A percentile compares a stretch with the other conserved stretches of the same genome.
Evolutionary conservation across 2,888 invertebrate genomes (phyloP).

Genomic region (Drosophila percnosoma): DNA sequence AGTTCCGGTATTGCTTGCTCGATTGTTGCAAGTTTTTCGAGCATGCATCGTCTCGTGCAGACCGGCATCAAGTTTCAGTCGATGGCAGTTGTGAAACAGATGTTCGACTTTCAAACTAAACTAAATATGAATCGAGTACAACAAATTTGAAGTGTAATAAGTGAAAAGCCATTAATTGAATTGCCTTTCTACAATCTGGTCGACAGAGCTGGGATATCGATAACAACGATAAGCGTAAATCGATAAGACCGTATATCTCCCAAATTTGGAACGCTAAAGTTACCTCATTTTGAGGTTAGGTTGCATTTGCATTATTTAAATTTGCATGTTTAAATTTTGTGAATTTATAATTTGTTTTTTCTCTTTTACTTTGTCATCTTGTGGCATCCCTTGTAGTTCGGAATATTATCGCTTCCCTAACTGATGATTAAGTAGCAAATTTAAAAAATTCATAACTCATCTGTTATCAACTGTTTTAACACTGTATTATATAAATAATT

Average conservation of each 20-base stretch:
- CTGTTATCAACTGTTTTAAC: background rate
- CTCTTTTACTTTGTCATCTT: background rate
- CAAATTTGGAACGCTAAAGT: background rate
- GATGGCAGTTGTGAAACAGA: background rate
- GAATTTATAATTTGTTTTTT: background rate
- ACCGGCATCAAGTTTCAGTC: background rate
- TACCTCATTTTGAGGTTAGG: background rate
- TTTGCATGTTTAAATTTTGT: background rate
- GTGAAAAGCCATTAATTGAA: background rate
- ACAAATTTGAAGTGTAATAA: too few species aligned
- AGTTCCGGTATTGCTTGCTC: slow-evolving; percentile 3
- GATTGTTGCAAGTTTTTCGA: background rate
- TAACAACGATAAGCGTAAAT: background rate
- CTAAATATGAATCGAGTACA: background rate
- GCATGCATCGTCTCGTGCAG: background rate
- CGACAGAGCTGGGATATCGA: background rate
- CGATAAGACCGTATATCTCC: background rate
- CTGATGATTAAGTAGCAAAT: background rate
- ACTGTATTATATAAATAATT: background rate
- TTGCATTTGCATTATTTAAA: background rate
- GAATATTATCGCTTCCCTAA: background rate
- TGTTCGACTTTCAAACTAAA: background rate
- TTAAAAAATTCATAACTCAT: background rate
- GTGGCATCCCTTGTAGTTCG: background rate
- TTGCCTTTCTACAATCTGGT: background rate